Percentiles rank a stretch among this genome's conserved stretches.
Evolutionary conservation across 2,888 invertebrate genomes (phyloP).

Genomic region (Troides helena): DNA sequence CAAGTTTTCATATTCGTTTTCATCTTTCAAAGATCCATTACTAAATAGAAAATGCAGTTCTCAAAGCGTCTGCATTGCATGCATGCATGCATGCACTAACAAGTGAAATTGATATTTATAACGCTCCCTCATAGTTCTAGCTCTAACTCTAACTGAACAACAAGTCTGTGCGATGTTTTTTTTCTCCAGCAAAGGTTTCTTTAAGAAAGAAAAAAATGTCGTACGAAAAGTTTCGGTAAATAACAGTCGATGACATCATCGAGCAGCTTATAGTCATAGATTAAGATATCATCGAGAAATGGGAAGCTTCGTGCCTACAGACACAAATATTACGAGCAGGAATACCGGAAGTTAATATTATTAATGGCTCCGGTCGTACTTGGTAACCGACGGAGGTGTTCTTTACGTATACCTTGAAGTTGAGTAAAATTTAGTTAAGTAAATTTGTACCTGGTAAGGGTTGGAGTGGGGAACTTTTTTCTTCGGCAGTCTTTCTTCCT

Average conservation of each 20-base stretch:
- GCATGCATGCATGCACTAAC: no score
- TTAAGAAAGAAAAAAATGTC: conserved; percentile 18
- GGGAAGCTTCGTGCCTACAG: conserved; percentile 1
- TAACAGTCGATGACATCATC: conserved; percentile 21
- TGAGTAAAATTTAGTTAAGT: no score
- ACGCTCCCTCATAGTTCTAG: background rate
- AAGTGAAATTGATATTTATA: background rate
- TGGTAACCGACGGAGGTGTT: background rate
- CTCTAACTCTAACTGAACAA: background rate
- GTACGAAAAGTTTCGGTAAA: conserved; percentile 16
- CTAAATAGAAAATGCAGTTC: no score
- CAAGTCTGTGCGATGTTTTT: background rate
- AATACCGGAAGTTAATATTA: background rate
- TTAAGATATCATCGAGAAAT: conserved; percentile 6
- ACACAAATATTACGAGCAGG: background rate
- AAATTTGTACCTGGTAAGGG: no score
- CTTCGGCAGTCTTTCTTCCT: no score
- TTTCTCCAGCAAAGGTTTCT: background rate
- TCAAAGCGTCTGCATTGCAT: no score
- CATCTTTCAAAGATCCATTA: no score
- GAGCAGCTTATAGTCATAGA: conserved; percentile 16
- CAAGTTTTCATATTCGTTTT: no score
- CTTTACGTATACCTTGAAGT: no score
- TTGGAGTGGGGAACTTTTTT: no score
- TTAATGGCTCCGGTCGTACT: background rate